These are phyloP conservation scores for Aurelia sp. DNA, from an alignment of 30 jellyfish, hydroid and myxozoan species.

Conservation along the genomic window DNA sequence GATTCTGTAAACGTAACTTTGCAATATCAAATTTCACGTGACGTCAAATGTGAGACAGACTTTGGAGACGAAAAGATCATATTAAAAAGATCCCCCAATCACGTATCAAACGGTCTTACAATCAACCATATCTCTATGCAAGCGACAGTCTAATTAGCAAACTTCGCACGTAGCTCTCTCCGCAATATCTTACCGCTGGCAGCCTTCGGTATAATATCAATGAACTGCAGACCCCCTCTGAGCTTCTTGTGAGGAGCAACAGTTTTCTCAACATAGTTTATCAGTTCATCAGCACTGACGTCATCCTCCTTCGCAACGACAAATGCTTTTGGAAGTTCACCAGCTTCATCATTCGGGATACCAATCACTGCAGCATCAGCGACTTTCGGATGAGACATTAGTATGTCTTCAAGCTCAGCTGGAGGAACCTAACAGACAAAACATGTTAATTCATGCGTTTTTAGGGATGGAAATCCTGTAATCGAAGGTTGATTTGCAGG, in stretches of 20 bases:
- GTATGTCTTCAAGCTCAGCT: conserved; percentile 90
- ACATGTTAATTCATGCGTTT: no score
- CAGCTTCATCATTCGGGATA: conserved; percentile 81
- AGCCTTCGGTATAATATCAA: conserved; percentile 76
- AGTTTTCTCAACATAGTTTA: conserved; percentile 44
- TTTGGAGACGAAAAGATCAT: no score
- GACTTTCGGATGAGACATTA: conserved; percentile 73
- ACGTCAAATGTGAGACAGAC: no score
- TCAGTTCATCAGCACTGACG: conserved; percentile 63
- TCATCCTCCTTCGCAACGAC: conserved; percentile 47
- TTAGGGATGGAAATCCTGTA: no score
- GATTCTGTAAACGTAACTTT: no score
- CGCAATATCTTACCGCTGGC: conserved; percentile 89
- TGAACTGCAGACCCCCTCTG: conserved; percentile 91
- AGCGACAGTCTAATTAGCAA: background rate
- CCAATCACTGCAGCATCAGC: conserved; percentile 93
- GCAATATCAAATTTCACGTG: no score
- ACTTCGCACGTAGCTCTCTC: conserved; percentile 64
- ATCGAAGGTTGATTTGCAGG: no score
- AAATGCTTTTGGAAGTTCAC: conserved; percentile 91
- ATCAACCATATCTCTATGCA: no score
- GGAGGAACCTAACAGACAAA: conserved; percentile 79
- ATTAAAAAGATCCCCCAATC: no score
- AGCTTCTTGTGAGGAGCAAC: conserved; percentile 78
- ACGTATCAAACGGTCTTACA: no score